A percentile compares a stretch with the other conserved stretches of the same genome.
Evolutionary conservation across 2,113 vertebrate genomes (phyloP).

Genomic region (Scatophagus argus): DNA sequence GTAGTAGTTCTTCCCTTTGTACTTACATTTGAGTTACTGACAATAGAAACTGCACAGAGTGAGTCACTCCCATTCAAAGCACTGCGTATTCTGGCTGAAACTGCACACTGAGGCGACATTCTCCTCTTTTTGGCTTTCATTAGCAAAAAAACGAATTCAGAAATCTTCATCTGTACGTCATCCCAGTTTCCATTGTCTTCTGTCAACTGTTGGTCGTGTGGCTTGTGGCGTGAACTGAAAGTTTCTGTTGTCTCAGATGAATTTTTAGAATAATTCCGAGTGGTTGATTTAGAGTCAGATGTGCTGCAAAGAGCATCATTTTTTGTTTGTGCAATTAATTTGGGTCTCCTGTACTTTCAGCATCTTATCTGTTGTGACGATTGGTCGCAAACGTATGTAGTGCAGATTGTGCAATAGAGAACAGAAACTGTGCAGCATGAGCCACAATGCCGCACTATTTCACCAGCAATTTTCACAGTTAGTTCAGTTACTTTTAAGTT

Average conservation of each 20-base stretch:
- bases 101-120: neutral
- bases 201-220: neutral
- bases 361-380: neutral
- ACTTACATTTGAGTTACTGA: neutral
- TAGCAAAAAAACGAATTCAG: neutral
- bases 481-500: neutral
- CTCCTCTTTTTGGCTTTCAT: neutral
- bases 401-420: conserved; percentile 8
- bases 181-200: neutral
- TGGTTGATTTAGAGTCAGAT: neutral
- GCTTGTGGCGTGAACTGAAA: neutral
- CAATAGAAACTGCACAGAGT: neutral
- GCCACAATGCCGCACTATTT: conserved; percentile 6
- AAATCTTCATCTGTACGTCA: neutral
- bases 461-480: neutral
- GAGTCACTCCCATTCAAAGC: neutral
- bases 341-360: neutral
- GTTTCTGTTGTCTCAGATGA: neutral
- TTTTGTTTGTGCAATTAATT: neutral
- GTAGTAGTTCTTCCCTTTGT: neutral
- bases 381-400: neutral
- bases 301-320: neutral
- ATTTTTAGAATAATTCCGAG: neutral
- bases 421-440: conserved; percentile 7
- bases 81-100: neutral